A percentile compares a stretch with the other conserved stretches of the same genome.
Conservation (phyloP, 2,888 invertebrate genomes). For the Melinopterus prodromus region DNA sequence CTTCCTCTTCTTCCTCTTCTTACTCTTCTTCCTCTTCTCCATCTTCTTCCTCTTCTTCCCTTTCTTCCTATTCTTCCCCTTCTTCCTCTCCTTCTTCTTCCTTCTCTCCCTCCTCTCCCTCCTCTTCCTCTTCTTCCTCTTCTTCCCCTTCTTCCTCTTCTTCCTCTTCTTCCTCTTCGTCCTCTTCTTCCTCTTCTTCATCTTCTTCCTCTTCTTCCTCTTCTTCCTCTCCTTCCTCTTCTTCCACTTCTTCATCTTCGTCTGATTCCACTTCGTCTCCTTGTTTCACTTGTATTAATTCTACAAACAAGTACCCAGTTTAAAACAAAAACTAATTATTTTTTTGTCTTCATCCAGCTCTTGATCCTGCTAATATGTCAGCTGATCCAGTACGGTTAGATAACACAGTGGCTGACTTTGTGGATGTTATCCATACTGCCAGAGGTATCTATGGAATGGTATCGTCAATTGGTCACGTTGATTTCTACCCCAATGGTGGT, state of each 20-base stretch:
- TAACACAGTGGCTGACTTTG: conserved; percentile 73
- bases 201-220: neutral
- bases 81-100: neutral
- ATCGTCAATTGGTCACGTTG: conserved; percentile 71
- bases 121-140: neutral
- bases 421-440: conserved; percentile 79
- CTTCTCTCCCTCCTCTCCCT: too few species aligned
- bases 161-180: neutral
- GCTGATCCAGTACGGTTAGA: conserved; percentile 65
- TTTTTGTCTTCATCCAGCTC: conserved; percentile 5
- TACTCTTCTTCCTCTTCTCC: too few species aligned
- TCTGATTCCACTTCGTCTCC: conserved; percentile 50
- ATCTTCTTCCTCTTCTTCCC: too few species aligned
- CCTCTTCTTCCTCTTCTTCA: neutral
- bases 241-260: neutral
- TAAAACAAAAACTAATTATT: neutral
- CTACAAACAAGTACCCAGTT: too few species aligned
- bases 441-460: conserved; percentile 71
- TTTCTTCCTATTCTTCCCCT: neutral
- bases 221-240: neutral
- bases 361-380: conserved; percentile 51
- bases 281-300: neutral
- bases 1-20: too few species aligned
- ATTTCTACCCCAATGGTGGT: conserved; percentile 81
- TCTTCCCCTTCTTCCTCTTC: neutral